Conservation (phyloP, 2,113 vertebrate species). For the Alaudala cheleensis region DNA sequence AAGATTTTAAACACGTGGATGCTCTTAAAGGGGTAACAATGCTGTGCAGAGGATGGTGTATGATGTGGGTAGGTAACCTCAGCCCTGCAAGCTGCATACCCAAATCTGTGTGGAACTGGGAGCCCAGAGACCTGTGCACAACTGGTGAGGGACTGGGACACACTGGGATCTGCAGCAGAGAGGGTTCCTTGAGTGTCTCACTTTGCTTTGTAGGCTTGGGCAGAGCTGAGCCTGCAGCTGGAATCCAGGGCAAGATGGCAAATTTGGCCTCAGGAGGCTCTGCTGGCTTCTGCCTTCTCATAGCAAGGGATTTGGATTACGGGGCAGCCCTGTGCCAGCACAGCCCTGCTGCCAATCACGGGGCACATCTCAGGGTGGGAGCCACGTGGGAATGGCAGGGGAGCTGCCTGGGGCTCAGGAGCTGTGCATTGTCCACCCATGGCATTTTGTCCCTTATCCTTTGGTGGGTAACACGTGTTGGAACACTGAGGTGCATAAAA, state of each 20-base stretch:
- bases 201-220: not conserved
- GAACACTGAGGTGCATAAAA: not conserved
- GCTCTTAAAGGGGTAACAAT: not conserved
- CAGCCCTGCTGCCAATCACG: slow-evolving; percentile 27
- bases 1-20: not conserved
- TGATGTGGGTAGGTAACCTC: not conserved
- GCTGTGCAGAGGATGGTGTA: not conserved
- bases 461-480: not conserved
- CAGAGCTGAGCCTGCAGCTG: not conserved
- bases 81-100: not conserved
- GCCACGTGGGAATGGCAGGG: rapidly evolving
- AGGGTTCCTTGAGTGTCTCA: not conserved
- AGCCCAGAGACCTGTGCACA: not conserved
- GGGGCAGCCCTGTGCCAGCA: not conserved
- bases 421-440: rapidly evolving
- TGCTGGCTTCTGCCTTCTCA: not conserved
- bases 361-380: rapidly evolving
- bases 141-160: not conserved
- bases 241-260: not conserved
- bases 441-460: not conserved
- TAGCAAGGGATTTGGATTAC: not conserved
- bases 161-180: not conserved
- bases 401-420: not conserved
- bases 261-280: not conserved
- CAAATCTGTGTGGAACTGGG: not conserved